Percentiles rank a stretch among this genome's conserved stretches.
Conservation (phyloP, 2,888 invertebrate species). For the Caenorhabditis wallacei region DNA sequence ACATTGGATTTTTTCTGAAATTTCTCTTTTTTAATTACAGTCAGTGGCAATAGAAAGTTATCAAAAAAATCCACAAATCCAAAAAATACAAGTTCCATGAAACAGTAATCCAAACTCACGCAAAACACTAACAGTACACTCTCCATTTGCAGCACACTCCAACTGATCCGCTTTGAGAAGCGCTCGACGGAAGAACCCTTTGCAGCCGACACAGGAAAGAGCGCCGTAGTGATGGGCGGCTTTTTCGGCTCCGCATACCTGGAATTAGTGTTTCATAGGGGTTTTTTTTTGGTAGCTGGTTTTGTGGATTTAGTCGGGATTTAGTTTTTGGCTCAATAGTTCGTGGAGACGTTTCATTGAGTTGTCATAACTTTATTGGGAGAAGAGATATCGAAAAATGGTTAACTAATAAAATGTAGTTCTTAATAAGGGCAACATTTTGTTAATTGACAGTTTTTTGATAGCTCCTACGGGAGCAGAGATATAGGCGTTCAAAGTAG, state of each 20-base stretch:
- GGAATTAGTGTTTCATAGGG: conserved; percentile 66
- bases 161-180: conserved; percentile 81
- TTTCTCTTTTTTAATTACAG: not conserved
- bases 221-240: conserved; percentile 80
- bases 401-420: too few species aligned
- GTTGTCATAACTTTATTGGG: too few species aligned
- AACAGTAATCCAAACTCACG: conserved; percentile 37
- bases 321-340: too few species aligned
- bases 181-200: conserved; percentile 81
- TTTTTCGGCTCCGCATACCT: conserved; percentile 77
- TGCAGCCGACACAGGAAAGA: conserved; percentile 76
- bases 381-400: too few species aligned
- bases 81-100: not conserved
- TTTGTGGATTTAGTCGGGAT: not conserved
- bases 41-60: not conserved
- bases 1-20: conserved; percentile 78
- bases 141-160: conserved; percentile 75
- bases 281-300: not conserved
- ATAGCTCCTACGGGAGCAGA: too few species aligned
- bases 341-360: too few species aligned
- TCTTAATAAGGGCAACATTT: too few species aligned
- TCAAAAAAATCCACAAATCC: not conserved
- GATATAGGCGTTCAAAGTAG: too few species aligned
- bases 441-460: too few species aligned
- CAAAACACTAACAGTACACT: conserved; percentile 70